phyloP scores from a whole-genome alignment of 2,888 invertebrate species.

The Lochmaea crataegi region DNA sequence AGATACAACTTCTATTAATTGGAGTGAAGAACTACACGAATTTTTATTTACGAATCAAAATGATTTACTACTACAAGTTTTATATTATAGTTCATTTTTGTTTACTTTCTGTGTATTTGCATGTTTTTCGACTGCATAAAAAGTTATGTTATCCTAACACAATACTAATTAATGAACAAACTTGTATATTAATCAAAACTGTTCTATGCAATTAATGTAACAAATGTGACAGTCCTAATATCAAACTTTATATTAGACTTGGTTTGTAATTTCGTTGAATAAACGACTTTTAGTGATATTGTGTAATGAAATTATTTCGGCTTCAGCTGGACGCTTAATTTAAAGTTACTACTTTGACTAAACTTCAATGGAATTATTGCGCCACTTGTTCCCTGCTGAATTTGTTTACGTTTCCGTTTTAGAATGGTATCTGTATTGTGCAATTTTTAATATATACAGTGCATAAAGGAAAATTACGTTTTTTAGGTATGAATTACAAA shows the following conservation, averaged over 20 bases:
- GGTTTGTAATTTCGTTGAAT: constrained; percentile 50
- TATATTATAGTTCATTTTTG: too few relatives aligned
- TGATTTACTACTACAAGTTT: too few relatives aligned
- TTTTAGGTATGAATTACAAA: too few relatives aligned
- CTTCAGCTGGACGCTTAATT: constrained; percentile 51
- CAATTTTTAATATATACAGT: background rate
- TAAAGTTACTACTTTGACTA: constrained; percentile 46
- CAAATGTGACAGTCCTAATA: constrained; percentile 49
- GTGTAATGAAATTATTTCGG: constrained; percentile 51
- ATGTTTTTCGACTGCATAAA: too few relatives aligned
- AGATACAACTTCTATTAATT: too few relatives aligned
- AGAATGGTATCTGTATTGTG: background rate
- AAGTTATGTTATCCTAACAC: background rate
- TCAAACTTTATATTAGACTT: constrained; percentile 50
- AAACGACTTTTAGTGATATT: constrained; percentile 50
- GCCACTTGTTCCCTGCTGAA: constrained; percentile 19
- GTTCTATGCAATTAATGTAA: constrained; percentile 26
- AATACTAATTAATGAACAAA: background rate
- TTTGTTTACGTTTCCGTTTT: background rate
- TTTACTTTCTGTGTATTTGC: too few relatives aligned
- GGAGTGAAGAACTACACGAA: too few relatives aligned
- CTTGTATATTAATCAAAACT: background rate
- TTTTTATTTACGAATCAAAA: too few relatives aligned
- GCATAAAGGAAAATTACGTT: too few relatives aligned
- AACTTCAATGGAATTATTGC: constrained; percentile 47